Base-by-base conservation (phyloP, 2,113 vertebrate species). In the Raphicerus campestris region DNA sequence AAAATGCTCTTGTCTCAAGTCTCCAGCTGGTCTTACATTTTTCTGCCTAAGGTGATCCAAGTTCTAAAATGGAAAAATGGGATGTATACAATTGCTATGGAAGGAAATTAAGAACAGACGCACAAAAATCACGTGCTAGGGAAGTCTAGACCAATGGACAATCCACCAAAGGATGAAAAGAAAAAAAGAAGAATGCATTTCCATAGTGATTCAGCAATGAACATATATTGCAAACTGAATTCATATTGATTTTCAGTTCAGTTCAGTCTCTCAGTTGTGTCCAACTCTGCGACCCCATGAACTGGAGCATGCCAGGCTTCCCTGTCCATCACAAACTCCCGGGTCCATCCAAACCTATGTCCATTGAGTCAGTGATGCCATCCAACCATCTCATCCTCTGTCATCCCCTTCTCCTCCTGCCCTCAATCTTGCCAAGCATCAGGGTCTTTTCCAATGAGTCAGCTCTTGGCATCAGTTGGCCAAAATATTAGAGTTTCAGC, bases 21-120 rank as follows among this genome's bases (percentile, higher is more conserved):
- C 28, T 73, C 39, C 61, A 80, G 56, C 28, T 77, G 77, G 10
- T 15, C 87, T 80, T 80, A 80, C 17, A 84, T 22, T 89, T 89
- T 95, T 89, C 47, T 96, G 42, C 45, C 66, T 84, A 82, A 89
- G n/a, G 51, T 73, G 45, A 89, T 87, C 19, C 24, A 77, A 78
- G 7, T 92, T 83, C 11, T 86, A 84, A 86, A 84, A 63, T 35
- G 30, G 22, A 15, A 92, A 75, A 80, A 49, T n/a, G 32, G 30
- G 45, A 73, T 88, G 77, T 83, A 22, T 70, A 28, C 0, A 91
- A 17, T 39, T 15, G 6, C 32, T 88, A 9, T 55, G 32, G 45
- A 56, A 66, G 49, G 30, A 97, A 75, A 24, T 39, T 61, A 28
- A 56, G 16, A 4, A 39, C 7, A 47, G 39, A 35, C 1, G 32